Conservation (phyloP, 30 jellyfish, hydroid and myxozoan genomes). For the Aurelia sp. region DNA sequence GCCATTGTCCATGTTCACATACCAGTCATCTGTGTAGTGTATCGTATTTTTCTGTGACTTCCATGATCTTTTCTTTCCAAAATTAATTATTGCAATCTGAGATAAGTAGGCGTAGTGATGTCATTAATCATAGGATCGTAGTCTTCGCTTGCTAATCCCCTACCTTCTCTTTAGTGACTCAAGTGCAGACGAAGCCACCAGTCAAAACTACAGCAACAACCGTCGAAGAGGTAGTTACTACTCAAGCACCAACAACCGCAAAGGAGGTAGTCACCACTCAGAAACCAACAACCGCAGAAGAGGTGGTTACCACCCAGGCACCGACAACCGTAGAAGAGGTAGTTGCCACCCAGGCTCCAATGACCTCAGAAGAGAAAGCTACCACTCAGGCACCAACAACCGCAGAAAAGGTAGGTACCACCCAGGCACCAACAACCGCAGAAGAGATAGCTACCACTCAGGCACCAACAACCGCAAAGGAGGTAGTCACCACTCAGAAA, state of each 20-base stretch:
- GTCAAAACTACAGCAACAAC: neutral
- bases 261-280: conserved; percentile 14
- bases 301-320: conserved; percentile 19
- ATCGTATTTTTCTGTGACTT: no score
- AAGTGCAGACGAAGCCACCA: no score
- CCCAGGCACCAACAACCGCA: conserved; percentile 2
- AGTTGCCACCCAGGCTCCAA: conserved; percentile 1
- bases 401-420: neutral
- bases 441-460: conserved; percentile 25
- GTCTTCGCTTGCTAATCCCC: no score
- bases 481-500: neutral
- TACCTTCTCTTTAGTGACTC: no score
- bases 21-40: no score
- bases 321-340: neutral
- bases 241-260: conserved; percentile 14
- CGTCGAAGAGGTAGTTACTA: neutral
- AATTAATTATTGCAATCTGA: no score
- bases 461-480: neutral
- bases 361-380: conserved; percentile 4
- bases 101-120: no score
- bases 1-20: no score
- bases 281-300: conserved; percentile 32
- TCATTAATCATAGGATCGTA: no score
- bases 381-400: conserved; percentile 23
- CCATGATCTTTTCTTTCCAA: no score